Percentiles rank a stretch among this genome's conserved stretches.
Evolutionary conservation across 2,113 vertebrate species (phyloP).

Genomic region (Dicaeum eximium): DNA sequence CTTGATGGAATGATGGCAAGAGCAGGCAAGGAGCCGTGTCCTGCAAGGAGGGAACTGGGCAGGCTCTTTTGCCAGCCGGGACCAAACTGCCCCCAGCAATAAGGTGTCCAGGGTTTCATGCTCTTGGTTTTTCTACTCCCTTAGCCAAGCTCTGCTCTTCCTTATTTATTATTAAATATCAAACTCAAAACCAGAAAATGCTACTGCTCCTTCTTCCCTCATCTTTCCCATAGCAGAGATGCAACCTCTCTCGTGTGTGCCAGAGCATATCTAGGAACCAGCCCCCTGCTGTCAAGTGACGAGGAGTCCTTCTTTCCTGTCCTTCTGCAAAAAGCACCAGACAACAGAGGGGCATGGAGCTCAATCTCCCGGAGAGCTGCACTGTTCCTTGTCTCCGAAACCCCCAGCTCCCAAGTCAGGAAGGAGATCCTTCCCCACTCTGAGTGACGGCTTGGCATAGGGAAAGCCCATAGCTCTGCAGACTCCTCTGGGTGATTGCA

Average conservation of each 20-base stretch:
- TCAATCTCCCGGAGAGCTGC: neutral
- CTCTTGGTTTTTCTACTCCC: neutral
- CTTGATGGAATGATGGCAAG: neutral
- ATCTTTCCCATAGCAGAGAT: neutral
- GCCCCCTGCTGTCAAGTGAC: neutral
- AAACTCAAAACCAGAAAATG: neutral
- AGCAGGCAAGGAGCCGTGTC: neutral
- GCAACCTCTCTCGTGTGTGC: neutral
- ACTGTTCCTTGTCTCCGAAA: neutral
- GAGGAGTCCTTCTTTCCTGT: neutral
- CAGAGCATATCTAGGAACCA: neutral
- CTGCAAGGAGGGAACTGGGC: neutral
- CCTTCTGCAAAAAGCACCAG: neutral
- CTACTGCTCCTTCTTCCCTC: neutral
- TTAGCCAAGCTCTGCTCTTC: neutral
- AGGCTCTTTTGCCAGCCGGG: neutral
- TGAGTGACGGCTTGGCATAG: neutral
- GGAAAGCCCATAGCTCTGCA: neutral
- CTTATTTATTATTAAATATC: neutral
- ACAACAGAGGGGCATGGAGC: neutral
- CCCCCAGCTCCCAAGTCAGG: neutral
- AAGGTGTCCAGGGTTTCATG: neutral
- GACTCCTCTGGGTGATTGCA: neutral
- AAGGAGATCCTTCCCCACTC: neutral
- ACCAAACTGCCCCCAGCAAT: neutral